Evolutionary conservation across 2,113 vertebrate species (phyloP).

Genomic region (Notiomystis cincta): DNA sequence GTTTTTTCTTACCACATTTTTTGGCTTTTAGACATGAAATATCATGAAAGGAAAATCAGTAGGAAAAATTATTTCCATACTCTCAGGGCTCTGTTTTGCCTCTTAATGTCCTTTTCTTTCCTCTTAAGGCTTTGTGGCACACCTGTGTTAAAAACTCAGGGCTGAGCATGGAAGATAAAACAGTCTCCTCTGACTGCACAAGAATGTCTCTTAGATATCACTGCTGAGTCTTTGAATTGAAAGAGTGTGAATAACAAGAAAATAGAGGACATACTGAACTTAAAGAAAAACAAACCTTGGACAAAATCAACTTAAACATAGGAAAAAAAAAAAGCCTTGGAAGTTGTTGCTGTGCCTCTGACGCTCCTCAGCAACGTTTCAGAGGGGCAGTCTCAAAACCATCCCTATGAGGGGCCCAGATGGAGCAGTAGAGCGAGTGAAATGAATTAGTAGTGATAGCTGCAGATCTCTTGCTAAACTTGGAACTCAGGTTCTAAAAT

Average conservation of each 20-base stretch:
- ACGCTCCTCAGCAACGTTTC: not conserved
- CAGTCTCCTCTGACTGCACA: not conserved
- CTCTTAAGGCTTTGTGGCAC: not conserved
- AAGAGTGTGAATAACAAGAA: not conserved
- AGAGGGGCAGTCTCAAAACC: not conserved
- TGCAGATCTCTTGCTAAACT: not conserved
- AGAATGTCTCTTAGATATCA: not conserved
- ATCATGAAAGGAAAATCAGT: not conserved
- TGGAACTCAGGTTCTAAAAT: not conserved
- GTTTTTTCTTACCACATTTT: not conserved
- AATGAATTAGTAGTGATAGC: not conserved
- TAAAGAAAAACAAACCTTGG: not conserved
- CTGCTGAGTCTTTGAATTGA: not conserved
- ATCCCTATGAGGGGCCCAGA: not conserved
- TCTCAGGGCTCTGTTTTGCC: not conserved
- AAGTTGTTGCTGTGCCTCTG: not conserved
- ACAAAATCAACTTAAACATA: not conserved
- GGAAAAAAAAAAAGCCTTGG: not conserved
- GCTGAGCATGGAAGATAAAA: not conserved
- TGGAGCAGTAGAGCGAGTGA: not conserved
- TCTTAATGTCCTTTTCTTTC: not conserved
- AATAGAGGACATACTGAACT: not conserved
- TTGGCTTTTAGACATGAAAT: not conserved
- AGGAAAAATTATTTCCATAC: not conserved
- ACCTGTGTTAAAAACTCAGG: not conserved